Conservation (phyloP, 2,888 invertebrate genomes). For the Tetragonisca angustula region DNA sequence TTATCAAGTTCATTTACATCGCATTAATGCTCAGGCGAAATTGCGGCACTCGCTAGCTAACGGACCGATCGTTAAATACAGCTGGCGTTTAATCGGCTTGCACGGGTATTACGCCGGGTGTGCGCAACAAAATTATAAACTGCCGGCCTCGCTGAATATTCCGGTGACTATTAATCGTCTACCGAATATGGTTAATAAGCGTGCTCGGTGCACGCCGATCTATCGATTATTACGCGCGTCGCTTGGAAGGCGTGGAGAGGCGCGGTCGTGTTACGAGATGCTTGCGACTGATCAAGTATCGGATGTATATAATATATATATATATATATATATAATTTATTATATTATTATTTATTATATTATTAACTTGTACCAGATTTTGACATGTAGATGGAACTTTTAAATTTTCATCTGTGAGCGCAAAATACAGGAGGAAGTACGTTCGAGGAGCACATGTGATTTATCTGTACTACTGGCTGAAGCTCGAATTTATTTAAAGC, state of each 20-base stretch:
- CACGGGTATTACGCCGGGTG: constrained; percentile 55
- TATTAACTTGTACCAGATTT: too few relatives aligned
- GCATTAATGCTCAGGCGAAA: constrained; percentile 60
- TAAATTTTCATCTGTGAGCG: too few relatives aligned
- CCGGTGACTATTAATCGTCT: constrained; percentile 59
- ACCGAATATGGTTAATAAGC: constrained; percentile 62
- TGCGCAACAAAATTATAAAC: constrained; percentile 69
- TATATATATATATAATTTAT: too few relatives aligned
- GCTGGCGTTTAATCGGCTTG: constrained; percentile 67
- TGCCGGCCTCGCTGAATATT: constrained; percentile 61
- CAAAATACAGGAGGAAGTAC: too few relatives aligned
- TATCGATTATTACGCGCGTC: constrained; percentile 19
- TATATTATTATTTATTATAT: too few relatives aligned
- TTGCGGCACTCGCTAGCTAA: constrained; percentile 58
- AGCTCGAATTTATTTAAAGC: too few relatives aligned
- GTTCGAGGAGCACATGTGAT: too few relatives aligned
- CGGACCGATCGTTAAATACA: constrained; percentile 64
- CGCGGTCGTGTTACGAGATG: neutral
- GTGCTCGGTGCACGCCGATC: constrained; percentile 32
- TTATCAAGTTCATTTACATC: constrained; percentile 69
- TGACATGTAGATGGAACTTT: too few relatives aligned
- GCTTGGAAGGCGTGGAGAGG: constrained; percentile 6
- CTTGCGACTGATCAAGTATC: neutral
- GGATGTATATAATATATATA: too few relatives aligned
- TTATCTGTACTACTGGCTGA: too few relatives aligned